Conservation (phyloP, 2,797 vertebrate species). For the Pangasius mekongensis region DNA sequence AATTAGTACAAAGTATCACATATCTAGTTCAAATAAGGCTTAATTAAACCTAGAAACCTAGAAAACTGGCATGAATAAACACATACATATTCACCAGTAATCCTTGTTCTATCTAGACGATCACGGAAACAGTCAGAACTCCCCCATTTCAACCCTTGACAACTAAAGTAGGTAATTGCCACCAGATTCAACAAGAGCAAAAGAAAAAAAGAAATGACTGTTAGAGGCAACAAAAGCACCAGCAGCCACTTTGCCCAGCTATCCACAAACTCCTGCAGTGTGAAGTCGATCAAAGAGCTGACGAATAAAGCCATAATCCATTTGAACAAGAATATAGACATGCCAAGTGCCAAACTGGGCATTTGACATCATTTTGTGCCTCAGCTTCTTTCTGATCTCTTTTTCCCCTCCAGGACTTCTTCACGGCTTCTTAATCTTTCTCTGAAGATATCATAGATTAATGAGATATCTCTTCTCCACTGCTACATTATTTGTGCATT, state of each 20-base stretch:
- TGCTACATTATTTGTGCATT: neutral
- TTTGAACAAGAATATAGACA: neutral
- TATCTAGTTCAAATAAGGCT: neutral
- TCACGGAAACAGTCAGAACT: neutral
- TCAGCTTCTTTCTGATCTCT: neutral
- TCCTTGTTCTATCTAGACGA: neutral
- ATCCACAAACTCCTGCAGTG: neutral
- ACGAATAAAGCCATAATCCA: neutral
- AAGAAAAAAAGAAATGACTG: neutral
- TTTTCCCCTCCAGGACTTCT: neutral
- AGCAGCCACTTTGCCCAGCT: neutral
- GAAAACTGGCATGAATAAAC: no score
- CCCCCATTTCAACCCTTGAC: neutral
- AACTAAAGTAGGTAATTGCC: neutral
- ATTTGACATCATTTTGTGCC: neutral
- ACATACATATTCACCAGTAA: neutral
- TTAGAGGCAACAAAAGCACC: neutral
- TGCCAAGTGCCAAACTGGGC: neutral
- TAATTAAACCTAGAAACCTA: neutral
- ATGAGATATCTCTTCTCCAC: no score
- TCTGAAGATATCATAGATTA: neutral
- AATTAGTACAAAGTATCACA: neutral
- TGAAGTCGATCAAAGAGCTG: neutral
- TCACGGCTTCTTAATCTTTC: constrained; percentile 6
- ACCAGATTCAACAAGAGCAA: neutral